These are phyloP conservation scores for Tetrax tetrax DNA, from an alignment of 2,113 vertebrate species.

Conservation along the genomic window DNA sequence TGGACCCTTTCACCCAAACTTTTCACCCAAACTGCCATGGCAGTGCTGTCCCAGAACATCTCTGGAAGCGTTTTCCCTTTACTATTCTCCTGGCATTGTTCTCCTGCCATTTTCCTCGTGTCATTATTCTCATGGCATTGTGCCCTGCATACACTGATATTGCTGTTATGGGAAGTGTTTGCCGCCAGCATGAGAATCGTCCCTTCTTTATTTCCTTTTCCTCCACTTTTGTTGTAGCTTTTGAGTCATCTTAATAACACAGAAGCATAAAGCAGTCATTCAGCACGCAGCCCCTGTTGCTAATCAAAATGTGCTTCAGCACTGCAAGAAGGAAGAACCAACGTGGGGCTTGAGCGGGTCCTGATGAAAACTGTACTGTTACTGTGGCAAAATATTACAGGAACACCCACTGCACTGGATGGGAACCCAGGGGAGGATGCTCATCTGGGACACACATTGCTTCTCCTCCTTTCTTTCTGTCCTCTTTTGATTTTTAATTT, in stretches of 20 bases:
- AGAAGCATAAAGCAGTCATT: background rate
- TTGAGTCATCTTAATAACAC: background rate
- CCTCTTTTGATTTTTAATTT: background rate
- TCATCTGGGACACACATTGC: background rate
- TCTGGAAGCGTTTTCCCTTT: background rate
- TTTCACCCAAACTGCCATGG: background rate
- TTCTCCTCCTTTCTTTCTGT: background rate
- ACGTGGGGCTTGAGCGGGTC: rapidly evolving
- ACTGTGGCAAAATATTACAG: background rate
- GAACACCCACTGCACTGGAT: background rate
- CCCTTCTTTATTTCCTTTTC: background rate
- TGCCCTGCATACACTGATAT: background rate
- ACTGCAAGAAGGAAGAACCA: background rate
- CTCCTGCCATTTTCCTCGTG: background rate
- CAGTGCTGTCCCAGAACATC: background rate
- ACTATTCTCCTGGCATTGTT: background rate
- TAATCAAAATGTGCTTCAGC: background rate
- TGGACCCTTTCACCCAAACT: background rate
- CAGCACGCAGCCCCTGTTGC: background rate
- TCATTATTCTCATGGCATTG: background rate
- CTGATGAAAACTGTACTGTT: background rate
- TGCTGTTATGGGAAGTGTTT: background rate
- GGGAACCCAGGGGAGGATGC: background rate
- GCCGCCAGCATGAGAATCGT: background rate
- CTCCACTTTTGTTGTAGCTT: background rate